Percentiles rank a stretch among this genome's conserved stretches.
Evolutionary conservation across 2,113 vertebrate genomes (phyloP).

Genomic region (Dromas ardeola): DNA sequence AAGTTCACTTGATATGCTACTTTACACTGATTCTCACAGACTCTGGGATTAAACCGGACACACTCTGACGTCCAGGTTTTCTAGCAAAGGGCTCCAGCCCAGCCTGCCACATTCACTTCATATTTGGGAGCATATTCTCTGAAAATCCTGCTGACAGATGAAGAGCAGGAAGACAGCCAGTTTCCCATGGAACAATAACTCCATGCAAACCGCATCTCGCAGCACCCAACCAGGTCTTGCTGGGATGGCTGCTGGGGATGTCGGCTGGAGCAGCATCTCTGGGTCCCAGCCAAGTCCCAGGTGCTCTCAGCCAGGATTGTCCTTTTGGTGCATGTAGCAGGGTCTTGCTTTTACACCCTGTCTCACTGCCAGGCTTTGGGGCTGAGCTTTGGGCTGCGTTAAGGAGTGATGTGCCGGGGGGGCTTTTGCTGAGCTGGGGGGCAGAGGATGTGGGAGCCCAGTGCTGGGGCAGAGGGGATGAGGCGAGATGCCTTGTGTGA

Average conservation of each 20-base stretch:
- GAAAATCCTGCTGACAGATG: conserved; percentile 78
- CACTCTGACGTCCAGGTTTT: conserved; percentile 64
- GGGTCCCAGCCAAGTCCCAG: background rate
- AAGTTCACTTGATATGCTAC: conserved; percentile 68
- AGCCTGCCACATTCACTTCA: conserved; percentile 73
- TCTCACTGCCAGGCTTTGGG: background rate
- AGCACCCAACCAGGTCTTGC: conserved; percentile 27
- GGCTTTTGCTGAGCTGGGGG: background rate
- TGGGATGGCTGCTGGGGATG: background rate
- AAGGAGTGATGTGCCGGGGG: background rate
- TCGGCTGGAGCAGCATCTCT: background rate
- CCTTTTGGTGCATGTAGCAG: background rate
- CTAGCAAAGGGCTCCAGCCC: conserved; percentile 54
- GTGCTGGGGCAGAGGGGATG: background rate
- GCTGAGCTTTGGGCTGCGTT: background rate
- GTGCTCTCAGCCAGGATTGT: background rate
- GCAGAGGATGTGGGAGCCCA: background rate
- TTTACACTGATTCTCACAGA: conserved; percentile 61
- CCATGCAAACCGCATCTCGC: conserved; percentile 50
- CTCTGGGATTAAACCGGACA: conserved; percentile 62
- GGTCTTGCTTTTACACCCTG: background rate
- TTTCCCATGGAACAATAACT: conserved; percentile 75
- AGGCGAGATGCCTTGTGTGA: background rate
- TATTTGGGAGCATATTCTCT: conserved; percentile 72
- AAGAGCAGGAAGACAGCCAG: conserved; percentile 75